Percentiles rank a stretch among this genome's conserved stretches.
phyloP scores from a whole-genome alignment of 2,888 invertebrate species.

The Endotricha flammealis region DNA sequence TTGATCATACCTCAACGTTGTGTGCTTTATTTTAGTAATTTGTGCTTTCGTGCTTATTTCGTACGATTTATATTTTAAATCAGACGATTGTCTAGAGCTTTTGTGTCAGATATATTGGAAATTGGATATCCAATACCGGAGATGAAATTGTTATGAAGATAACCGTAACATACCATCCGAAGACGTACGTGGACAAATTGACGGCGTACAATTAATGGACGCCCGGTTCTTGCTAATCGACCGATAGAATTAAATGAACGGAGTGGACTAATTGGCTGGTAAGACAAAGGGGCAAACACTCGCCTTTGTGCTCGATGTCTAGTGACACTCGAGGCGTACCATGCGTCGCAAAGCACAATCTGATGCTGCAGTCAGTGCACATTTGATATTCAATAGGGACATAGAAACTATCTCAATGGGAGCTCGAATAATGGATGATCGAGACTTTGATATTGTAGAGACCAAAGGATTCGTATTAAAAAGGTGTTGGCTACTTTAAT shows the following conservation, averaged over 20 bases:
- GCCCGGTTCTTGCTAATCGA: slow-evolving; percentile 72
- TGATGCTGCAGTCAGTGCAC: slow-evolving; percentile 25
- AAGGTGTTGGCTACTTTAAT: no score
- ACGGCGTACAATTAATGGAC: slow-evolving; percentile 67
- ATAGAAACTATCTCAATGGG: slow-evolving; percentile 14
- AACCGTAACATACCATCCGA: slow-evolving; percentile 42
- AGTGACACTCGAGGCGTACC: slow-evolving; percentile 70
- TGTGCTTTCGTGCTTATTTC: no score
- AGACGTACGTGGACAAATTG: slow-evolving; percentile 57
- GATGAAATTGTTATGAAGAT: slow-evolving; percentile 33
- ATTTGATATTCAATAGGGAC: slow-evolving; percentile 39
- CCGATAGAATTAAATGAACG: slow-evolving; percentile 78
- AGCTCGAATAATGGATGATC: no score
- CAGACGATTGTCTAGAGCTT: no score
- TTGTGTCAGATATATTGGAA: no score
- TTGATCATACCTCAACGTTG: no score
- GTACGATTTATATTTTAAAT: no score
- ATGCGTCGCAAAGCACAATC: slow-evolving; percentile 38
- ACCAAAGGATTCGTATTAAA: no score
- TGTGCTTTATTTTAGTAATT: no score
- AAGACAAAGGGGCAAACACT: slow-evolving; percentile 78
- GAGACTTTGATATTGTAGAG: no score
- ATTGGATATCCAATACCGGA: slow-evolving; percentile 7
- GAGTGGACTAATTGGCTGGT: slow-evolving; percentile 74
- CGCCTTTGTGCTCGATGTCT: slow-evolving; percentile 69